Base-by-base conservation (phyloP, 2,113 vertebrate species). In the Labrus mixtus region DNA sequence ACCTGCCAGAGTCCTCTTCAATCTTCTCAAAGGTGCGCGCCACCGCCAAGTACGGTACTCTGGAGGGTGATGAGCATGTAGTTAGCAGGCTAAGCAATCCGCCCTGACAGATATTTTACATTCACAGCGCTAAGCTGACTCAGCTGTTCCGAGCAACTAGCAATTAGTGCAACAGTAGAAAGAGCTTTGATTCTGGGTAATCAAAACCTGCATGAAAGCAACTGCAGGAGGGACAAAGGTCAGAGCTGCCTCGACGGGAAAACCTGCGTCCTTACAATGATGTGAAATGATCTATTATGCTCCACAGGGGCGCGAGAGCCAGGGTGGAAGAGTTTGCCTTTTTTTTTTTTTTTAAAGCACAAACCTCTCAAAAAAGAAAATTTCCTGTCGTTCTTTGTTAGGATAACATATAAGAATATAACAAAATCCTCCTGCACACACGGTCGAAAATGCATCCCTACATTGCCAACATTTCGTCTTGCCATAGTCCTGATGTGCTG, bases 1-100 rank as follows among this genome's bases (percentile, higher is more conserved):
- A 98, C 96, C 96, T 94, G 83, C 96, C 96, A 54, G 96, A 96
- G 60, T 96, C 96, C 48, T 97, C 95, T 79, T 98, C 96, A 2
- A 98, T 97, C 88, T 93, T 96, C 90, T 98, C 96, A 82, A 98
- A 97, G 0, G 96, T 96, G 22, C 96, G 95, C 58, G 96, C 96
- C 73, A 97, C 95, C 0, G 96, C 96, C 81, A 97, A 85, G 77
- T 97, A 98, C 16, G 97, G 97, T 37, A 97, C 96, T 86, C 97
- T 98, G 83, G 50, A 60, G 85, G 56, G 78, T 5, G 84, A 84
- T 67, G 58, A 86, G 53, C 68, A 50, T 3, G 15, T 25, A 36
- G 81, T 90, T 84, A 89, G 77, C 81, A 70, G 64, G 51, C 19
- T 1, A 45, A 54, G 61, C 74, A 17, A 17, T 50, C 29, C 29